phyloP scores from a whole-genome alignment of 2,888 invertebrate species.

The Heliconius sara region DNA sequence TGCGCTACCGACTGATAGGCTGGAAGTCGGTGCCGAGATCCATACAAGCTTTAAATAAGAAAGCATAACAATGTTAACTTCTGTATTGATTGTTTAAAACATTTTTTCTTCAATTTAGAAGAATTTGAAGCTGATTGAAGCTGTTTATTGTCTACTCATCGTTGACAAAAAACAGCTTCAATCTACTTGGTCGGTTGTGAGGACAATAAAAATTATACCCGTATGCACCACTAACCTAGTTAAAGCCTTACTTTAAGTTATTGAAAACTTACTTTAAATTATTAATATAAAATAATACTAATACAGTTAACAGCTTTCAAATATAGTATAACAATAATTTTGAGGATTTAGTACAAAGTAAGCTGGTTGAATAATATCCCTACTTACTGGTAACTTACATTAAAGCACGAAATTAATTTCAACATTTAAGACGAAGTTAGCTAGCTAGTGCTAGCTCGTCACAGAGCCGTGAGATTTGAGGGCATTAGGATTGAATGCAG shows the following conservation, averaged over 20 bases:
- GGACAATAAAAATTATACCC: neutral
- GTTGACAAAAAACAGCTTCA: neutral
- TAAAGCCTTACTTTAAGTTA: neutral
- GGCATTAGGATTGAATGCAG: slow-evolving; percentile 40
- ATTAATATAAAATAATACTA: neutral
- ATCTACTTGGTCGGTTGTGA: neutral
- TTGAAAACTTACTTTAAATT: no score
- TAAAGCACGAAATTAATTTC: slow-evolving; percentile 17
- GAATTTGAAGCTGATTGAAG: neutral
- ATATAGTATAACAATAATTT: neutral
- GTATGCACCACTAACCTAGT: neutral
- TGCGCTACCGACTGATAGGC: no score
- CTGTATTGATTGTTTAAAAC: neutral
- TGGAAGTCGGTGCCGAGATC: no score
- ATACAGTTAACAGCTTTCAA: neutral
- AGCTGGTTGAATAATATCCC: neutral
- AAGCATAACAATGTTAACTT: no score
- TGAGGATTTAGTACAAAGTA: neutral
- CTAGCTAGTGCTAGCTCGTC: slow-evolving; percentile 20
- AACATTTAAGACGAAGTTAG: slow-evolving; percentile 21
- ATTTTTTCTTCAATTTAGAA: neutral
- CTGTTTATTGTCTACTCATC: no score
- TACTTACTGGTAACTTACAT: neutral
- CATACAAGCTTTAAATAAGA: no score
- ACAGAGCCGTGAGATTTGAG: slow-evolving; percentile 34